These are phyloP conservation scores for Eudemis profundana DNA, from an alignment of 2,888 invertebrate genomes.

Conservation along the genomic window DNA sequence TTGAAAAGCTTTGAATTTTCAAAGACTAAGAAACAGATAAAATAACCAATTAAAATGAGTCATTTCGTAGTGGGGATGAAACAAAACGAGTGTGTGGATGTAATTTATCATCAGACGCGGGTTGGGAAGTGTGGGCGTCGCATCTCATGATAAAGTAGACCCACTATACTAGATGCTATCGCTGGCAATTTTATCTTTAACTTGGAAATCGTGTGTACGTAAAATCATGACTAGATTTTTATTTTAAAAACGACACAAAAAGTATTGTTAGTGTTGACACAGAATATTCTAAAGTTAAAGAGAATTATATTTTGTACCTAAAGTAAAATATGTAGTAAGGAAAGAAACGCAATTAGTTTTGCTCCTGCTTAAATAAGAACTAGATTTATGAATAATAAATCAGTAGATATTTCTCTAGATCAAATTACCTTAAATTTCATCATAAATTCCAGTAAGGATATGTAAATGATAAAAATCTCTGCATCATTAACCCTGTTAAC, in stretches of 20 bases:
- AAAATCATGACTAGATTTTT: neutral
- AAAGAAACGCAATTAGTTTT: too few species aligned
- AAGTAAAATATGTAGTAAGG: too few species aligned
- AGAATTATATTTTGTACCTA: too few species aligned
- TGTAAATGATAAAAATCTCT: constrained; percentile 1
- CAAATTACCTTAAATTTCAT: constrained; percentile 1
- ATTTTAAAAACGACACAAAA: neutral
- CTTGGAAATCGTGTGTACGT: constrained; percentile 55
- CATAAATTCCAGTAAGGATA: constrained; percentile 49
- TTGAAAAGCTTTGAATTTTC: too few species aligned
- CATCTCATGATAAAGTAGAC: constrained; percentile 51
- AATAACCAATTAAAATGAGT: constrained; percentile 17
- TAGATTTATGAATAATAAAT: too few species aligned
- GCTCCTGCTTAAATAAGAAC: too few species aligned
- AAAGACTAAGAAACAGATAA: neutral
- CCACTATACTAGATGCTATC: constrained; percentile 51
- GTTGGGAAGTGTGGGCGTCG: constrained; percentile 57
- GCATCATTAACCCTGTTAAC: constrained; percentile 26
- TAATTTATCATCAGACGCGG: constrained; percentile 58
- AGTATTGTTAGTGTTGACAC: too few species aligned
- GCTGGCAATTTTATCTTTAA: constrained; percentile 60
- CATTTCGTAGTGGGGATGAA: constrained; percentile 48
- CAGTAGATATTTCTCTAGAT: neutral
- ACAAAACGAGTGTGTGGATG: constrained; percentile 54
- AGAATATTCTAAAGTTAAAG: too few species aligned